A percentile compares a stretch with the other conserved stretches of the same genome.
Conservation (phyloP, 1,140 invertebrate genomes). For the Cotesia glomerata region DNA sequence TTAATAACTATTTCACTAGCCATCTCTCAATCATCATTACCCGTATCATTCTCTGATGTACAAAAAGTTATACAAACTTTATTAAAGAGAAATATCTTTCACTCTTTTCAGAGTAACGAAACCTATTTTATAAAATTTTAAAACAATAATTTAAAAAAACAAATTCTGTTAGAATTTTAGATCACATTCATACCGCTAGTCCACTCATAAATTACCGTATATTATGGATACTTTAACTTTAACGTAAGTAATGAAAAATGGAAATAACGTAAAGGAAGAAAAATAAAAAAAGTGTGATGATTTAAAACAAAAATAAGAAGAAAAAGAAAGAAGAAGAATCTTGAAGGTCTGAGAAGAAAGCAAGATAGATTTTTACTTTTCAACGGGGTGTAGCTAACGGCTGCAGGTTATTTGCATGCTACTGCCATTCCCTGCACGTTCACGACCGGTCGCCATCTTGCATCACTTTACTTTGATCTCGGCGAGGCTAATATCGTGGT, state of each 20-base stretch:
- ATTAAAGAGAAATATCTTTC: too few species aligned
- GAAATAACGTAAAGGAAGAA: neutral
- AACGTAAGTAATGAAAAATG: neutral
- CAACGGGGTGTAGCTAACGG: conserved; percentile 21
- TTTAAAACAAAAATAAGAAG: neutral
- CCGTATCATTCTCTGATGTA: too few species aligned
- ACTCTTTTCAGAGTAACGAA: too few species aligned
- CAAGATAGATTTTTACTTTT: conserved; percentile 20
- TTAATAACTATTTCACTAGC: neutral
- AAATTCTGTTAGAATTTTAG: too few species aligned
- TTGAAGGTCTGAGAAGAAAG: neutral
- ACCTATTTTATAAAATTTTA: too few species aligned
- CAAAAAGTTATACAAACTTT: too few species aligned
- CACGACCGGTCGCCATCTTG: conserved; percentile 36
- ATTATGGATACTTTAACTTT: too few species aligned
- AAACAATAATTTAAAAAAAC: too few species aligned
- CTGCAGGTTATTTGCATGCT: conserved; percentile 38
- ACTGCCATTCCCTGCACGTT: conserved; percentile 37
- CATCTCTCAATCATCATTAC: too few species aligned
- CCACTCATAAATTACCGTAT: too few species aligned
- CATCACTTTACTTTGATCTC: conserved; percentile 41
- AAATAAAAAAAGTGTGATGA: too few species aligned
- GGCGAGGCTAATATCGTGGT: conserved; percentile 35
- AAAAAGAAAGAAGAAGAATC: neutral
- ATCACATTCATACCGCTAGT: too few species aligned